phyloP scores from a whole-genome alignment of 2,888 invertebrate genomes.

The Apamea anceps region DNA sequence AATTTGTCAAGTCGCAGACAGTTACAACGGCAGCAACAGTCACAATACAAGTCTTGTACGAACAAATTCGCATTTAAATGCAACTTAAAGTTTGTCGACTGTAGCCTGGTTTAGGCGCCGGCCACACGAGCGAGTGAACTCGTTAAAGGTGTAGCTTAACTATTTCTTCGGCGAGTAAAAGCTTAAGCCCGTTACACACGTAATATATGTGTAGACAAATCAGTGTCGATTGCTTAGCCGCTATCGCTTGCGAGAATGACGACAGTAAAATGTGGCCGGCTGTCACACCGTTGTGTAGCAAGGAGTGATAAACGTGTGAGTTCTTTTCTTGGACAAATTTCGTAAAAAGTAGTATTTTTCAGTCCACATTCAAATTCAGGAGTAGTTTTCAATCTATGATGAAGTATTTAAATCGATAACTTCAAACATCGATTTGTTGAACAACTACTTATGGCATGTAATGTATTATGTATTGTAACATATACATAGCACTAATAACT shows the following conservation, averaged over 20 bases:
- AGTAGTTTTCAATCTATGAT: neutral
- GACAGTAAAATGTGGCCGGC: constrained; percentile 52
- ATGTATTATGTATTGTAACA: neutral
- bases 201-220: constrained; percentile 68
- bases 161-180: constrained; percentile 53
- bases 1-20: constrained; percentile 55
- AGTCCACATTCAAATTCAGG: neutral
- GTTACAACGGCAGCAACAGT: constrained; percentile 43
- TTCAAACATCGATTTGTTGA: neutral
- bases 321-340: neutral
- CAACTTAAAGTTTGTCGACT: constrained; percentile 56
- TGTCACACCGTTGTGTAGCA: constrained; percentile 59
- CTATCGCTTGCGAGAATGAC: constrained; percentile 66
- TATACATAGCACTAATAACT: neutral
- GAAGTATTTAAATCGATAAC: neutral
- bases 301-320: too few species aligned
- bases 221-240: constrained; percentile 64
- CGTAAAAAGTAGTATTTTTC: neutral
- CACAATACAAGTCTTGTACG: constrained; percentile 48
- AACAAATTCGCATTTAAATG: constrained; percentile 64
- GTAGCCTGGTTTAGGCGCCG: constrained; percentile 31
- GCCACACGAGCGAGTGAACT: constrained; percentile 44
- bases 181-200: constrained; percentile 64
- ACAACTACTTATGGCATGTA: neutral
- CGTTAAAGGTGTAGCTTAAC: constrained; percentile 53